Conservation (phyloP, 2,113 vertebrate species). For the Anguilla rostrata region DNA sequence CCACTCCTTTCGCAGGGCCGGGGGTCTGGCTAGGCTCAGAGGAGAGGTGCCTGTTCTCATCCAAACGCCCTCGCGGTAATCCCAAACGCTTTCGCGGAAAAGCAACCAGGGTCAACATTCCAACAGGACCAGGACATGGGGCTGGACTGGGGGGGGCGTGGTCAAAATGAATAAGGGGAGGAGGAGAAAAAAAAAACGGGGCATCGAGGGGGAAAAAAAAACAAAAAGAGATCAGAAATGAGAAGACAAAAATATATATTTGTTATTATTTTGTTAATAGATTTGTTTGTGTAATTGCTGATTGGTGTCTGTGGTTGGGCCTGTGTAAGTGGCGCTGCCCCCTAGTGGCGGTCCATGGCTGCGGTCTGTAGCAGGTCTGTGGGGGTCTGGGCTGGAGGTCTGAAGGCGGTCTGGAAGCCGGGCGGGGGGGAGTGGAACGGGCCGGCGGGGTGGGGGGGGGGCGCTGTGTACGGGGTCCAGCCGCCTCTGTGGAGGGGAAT, state of each 20-base stretch:
- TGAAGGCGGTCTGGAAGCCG: constrained; percentile 88
- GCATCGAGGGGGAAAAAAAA: constrained; percentile 28
- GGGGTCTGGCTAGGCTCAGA: not conserved
- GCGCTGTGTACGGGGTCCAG: constrained; percentile 82
- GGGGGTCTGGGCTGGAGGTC: constrained; percentile 83
- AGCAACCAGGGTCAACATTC: not conserved
- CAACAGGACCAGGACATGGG: constrained; percentile 53
- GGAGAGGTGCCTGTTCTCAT: not conserved
- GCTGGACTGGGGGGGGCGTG: constrained; percentile 61
- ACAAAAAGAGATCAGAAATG: constrained; percentile 30
- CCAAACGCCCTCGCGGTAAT: not conserved
- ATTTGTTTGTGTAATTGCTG: constrained; percentile 64
- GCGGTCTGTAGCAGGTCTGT: constrained; percentile 93
- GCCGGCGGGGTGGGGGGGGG: constrained; percentile 75
- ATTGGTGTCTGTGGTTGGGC: constrained; percentile 50
- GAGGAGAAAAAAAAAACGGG: constrained; percentile 69
- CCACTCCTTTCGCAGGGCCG: not conserved
- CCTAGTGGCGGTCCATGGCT: constrained; percentile 84
- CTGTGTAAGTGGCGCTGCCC: constrained; percentile 36
- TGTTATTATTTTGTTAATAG: constrained; percentile 52
- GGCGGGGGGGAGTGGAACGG: constrained; percentile 86
- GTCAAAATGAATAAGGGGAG: constrained; percentile 59
- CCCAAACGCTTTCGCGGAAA: constrained; percentile 11
- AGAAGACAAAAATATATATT: constrained; percentile 67
- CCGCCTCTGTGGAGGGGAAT: constrained; percentile 86